These are phyloP conservation scores for Cyphomyrus discorhynchus DNA, from an alignment of 2,113 vertebrate species.

Conservation along the genomic window DNA sequence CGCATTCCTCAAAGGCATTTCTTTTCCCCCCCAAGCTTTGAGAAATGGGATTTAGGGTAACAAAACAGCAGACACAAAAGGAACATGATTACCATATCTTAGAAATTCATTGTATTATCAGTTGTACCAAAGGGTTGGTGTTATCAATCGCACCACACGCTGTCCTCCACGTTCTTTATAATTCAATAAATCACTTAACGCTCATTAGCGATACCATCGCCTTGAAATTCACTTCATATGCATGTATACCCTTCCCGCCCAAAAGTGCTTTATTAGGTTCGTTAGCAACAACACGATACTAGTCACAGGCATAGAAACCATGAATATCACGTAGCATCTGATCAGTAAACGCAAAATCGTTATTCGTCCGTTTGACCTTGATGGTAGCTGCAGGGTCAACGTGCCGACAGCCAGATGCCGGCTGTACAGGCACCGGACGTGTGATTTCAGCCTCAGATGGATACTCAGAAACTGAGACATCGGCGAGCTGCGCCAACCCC, in stretches of 20 bases:
- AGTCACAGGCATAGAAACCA: not conserved
- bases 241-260: not conserved
- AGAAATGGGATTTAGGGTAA: not conserved
- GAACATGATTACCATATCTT: conserved; percentile 7
- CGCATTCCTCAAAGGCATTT: not conserved
- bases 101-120: conserved; percentile 33
- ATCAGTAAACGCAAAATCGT: not conserved
- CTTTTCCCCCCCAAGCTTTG: not conserved
- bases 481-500: not conserved
- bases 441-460: not conserved
- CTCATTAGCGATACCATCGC: not conserved
- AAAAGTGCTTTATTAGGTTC: not conserved
- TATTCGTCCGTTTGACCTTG: not conserved
- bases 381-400: not conserved
- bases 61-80: not conserved
- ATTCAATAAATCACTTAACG: conserved; percentile 25
- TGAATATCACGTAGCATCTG: not conserved
- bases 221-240: not conserved
- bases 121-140: conserved; percentile 17
- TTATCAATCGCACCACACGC: not conserved
- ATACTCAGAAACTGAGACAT: not conserved
- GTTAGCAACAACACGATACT: not conserved
- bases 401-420: not conserved
- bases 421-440: not conserved
- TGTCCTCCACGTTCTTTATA: not conserved